Percentiles rank a stretch among this genome's conserved stretches.
Evolutionary conservation across 2,113 vertebrate genomes (phyloP).

Genomic region (Caranx ignobilis): DNA sequence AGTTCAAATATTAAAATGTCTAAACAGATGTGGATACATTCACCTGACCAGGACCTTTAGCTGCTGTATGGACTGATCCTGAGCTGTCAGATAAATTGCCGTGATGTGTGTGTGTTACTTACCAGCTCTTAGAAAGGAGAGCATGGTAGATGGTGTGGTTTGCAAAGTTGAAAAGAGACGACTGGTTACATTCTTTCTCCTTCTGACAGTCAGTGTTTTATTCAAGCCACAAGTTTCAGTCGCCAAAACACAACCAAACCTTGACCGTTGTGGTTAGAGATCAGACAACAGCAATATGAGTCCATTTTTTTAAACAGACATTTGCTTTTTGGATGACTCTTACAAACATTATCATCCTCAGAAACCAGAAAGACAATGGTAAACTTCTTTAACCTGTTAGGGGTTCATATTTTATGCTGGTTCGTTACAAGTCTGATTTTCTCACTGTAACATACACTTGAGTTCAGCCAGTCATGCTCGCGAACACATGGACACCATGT

Average conservation of each 20-base stretch:
- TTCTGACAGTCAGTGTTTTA: no score
- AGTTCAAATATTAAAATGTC: neutral
- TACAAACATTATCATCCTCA: neutral
- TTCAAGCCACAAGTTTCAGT: no score
- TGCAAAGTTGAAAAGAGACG: no score
- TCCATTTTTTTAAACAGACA: neutral
- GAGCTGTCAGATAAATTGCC: no score
- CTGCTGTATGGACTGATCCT: neutral
- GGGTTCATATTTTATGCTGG: no score
- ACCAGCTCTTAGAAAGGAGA: no score
- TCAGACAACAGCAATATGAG: neutral
- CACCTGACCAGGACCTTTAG: no score
- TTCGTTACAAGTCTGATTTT: neutral
- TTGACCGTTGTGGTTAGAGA: neutral
- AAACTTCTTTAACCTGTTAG: no score
- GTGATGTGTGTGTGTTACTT: no score
- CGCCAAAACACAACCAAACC: neutral
- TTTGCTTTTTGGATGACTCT: neutral
- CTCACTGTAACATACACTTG: neutral
- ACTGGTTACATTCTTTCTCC: no score
- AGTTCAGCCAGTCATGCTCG: neutral
- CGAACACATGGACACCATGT: constrained; percentile 26
- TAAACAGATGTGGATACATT: neutral
- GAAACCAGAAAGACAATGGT: neutral
- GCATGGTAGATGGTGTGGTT: no score